These are phyloP conservation scores for Sylvicola cinctus DNA, from an alignment of 2,888 invertebrate genomes.

Conservation along the genomic window DNA sequence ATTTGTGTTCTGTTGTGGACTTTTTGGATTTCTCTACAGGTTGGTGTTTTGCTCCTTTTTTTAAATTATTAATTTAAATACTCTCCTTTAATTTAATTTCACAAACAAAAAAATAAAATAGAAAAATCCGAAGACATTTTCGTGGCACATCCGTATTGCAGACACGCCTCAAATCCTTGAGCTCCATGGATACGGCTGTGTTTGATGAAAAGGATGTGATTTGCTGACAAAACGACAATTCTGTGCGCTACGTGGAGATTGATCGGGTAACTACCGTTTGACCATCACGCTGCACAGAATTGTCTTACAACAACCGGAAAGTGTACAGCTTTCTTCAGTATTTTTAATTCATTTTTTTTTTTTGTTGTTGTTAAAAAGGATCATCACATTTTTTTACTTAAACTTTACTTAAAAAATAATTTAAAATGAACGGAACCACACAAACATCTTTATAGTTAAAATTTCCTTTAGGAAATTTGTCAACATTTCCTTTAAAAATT, in stretches of 20 bases:
- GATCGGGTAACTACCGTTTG: conserved; percentile 82
- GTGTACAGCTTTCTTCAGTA: conserved; percentile 1
- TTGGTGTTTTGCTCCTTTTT: conserved; percentile 15
- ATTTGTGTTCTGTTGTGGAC: conserved; percentile 26
- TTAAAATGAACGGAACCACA: too few species aligned
- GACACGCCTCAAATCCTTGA: conserved; percentile 55
- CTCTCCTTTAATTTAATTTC: too few species aligned
- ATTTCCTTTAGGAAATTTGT: too few species aligned
- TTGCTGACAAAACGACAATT: conserved; percentile 92
- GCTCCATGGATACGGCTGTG: conserved; percentile 56
- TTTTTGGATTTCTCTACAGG: conserved; percentile 30
- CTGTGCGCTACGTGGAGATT: conserved; percentile 80
- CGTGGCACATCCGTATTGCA: conserved; percentile 57
- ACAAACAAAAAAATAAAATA: conserved; percentile 7
- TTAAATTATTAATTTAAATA: not conserved
- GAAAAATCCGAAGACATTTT: conserved; percentile 36
- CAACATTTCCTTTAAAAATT: too few species aligned
- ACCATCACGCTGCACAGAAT: conserved; percentile 27
- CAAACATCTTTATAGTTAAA: too few species aligned
- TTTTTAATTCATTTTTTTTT: too few species aligned
- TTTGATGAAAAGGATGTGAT: conserved; percentile 75
- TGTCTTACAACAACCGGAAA: conserved; percentile 10
- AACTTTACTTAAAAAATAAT: too few species aligned
- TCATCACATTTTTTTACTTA: too few species aligned
- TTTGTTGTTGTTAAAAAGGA: too few species aligned